phyloP scores from a whole-genome alignment of 2,888 invertebrate species.

The Meiosimyza platycephala region DNA sequence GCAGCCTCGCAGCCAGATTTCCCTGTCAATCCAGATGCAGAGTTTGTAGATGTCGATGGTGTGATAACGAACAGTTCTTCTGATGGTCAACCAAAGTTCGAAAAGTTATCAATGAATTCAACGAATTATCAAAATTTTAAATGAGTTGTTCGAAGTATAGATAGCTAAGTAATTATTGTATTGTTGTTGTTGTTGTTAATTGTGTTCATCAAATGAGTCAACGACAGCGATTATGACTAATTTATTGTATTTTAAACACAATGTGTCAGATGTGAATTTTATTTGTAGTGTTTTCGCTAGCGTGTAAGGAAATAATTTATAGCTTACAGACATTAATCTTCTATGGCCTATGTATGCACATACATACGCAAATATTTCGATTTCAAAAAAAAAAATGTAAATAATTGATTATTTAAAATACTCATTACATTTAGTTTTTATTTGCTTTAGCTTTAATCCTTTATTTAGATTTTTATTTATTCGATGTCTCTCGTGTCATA shows the following conservation, averaged over 20 bases:
- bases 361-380: too few relatives aligned
- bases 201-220: slow-evolving; percentile 2
- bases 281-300: too few relatives aligned
- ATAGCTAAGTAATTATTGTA: slow-evolving; percentile 12
- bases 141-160: slow-evolving; percentile 36
- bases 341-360: too few relatives aligned
- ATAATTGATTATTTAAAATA: too few relatives aligned
- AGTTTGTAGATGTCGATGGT: slow-evolving; percentile 55
- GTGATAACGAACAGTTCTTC: slow-evolving; percentile 9
- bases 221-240: slow-evolving; percentile 18
- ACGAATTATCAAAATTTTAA: slow-evolving; percentile 36
- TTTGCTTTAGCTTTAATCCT: too few relatives aligned
- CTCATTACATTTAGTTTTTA: too few relatives aligned
- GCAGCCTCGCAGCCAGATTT: slow-evolving; percentile 60
- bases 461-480: too few relatives aligned
- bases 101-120: slow-evolving; percentile 52
- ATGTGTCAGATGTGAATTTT: too few relatives aligned
- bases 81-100: slow-evolving; percentile 51
- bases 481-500: too few relatives aligned
- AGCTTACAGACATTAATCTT: too few relatives aligned
- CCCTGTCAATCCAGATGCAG: slow-evolving; percentile 65
- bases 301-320: too few relatives aligned
- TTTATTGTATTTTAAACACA: slow-evolving; percentile 18
- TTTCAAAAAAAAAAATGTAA: too few relatives aligned
- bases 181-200: slow-evolving; percentile 1